Conservation (phyloP, 2,113 vertebrate species). For the Salminus brasiliensis region DNA sequence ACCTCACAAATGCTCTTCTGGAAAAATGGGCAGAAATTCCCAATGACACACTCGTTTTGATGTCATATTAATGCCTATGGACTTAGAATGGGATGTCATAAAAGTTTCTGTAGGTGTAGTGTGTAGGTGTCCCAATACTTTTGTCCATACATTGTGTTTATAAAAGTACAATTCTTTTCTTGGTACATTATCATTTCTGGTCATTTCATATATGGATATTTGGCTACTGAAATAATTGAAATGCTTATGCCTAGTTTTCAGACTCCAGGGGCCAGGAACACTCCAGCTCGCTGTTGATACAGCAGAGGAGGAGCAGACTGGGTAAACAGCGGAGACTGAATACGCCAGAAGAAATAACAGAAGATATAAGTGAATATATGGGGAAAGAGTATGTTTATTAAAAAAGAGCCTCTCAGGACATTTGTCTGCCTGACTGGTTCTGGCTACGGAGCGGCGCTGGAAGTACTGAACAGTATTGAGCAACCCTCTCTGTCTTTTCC, state of each 20-base stretch:
- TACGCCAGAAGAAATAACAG: not conserved
- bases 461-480: not conserved
- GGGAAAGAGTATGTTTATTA: not conserved
- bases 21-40: too few species aligned
- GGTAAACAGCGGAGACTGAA: not conserved
- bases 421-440: not conserved
- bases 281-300: not conserved
- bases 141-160: too few species aligned
- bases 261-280: constrained; percentile 5
- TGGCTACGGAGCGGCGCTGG: not conserved
- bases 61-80: too few species aligned
- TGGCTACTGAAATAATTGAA: not conserved
- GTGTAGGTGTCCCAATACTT: too few species aligned
- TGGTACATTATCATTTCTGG: not conserved
- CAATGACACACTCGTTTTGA: too few species aligned
- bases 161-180: too few species aligned
- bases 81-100: too few species aligned
- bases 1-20: too few species aligned
- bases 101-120: too few species aligned
- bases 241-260: not conserved
- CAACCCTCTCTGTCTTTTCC: not conserved
- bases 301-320: not conserved
- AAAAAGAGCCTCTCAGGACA: not conserved
- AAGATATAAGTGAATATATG: not conserved
- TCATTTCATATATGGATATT: not conserved